phyloP scores from a whole-genome alignment of 1,140 invertebrate genomes.

The Sitobion miscanthi region DNA sequence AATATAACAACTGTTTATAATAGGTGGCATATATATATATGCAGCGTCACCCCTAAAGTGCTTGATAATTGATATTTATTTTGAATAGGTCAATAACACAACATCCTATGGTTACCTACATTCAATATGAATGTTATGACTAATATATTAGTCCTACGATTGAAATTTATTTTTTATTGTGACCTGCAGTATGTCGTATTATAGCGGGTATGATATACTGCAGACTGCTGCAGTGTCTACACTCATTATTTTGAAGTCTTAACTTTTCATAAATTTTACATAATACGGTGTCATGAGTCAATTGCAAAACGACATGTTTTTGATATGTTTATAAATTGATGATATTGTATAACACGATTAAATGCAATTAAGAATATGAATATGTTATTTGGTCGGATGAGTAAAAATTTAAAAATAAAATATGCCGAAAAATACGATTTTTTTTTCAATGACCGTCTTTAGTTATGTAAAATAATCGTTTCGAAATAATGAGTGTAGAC shows the following conservation, averaged over 20 bases:
- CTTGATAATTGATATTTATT: neutral
- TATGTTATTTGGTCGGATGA: neutral
- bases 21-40: neutral
- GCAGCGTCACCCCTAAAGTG: neutral
- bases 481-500: neutral
- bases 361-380: neutral
- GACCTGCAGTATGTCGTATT: neutral
- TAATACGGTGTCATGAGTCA: neutral
- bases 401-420: neutral
- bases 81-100: conserved; percentile 15
- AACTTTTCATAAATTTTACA: neutral
- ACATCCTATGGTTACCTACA: neutral
- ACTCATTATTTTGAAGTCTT: neutral
- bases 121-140: neutral
- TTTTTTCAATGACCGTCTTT: neutral
- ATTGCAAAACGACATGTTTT: neutral
- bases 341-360: neutral
- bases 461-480: neutral
- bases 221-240: neutral
- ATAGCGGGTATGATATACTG: neutral
- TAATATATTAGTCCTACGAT: neutral
- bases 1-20: neutral
- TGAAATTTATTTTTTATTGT: neutral
- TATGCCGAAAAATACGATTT: neutral
- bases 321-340: neutral